Percentiles rank a stretch among this genome's conserved stretches.
These are phyloP conservation scores for Malacoraja senta DNA, from an alignment of 2,797 vertebrate species.

Conservation along the genomic window DNA sequence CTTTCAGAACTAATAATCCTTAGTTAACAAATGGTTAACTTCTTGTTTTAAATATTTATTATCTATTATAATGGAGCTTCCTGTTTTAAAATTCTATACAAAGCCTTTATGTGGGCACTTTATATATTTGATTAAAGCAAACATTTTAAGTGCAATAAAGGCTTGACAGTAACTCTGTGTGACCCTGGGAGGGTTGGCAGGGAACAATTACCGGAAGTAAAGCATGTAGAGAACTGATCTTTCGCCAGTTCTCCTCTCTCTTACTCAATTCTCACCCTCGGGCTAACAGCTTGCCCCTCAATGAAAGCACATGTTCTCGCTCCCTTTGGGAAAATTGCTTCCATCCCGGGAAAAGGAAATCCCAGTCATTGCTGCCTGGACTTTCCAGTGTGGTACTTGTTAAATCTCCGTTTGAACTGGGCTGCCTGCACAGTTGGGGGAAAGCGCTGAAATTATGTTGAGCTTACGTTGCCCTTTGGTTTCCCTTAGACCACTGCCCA, in stretches of 20 bases:
- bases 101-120: not conserved
- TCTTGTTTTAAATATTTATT: slow-evolving; percentile 6
- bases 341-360: not conserved
- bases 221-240: slow-evolving; percentile 42
- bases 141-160: not conserved
- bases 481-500: not conserved
- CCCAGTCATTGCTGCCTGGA: not conserved
- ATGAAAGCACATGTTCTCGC: not conserved
- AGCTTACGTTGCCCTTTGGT: not conserved
- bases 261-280: not conserved
- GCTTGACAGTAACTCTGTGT: slow-evolving; percentile 24
- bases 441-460: not conserved
- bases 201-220: slow-evolving; percentile 59
- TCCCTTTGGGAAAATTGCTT: not conserved
- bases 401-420: not conserved
- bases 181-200: slow-evolving; percentile 42
- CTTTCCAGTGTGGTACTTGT: not conserved
- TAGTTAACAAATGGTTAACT: not conserved
- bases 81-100: not conserved
- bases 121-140: not conserved
- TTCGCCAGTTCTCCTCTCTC: slow-evolving; percentile 45
- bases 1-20: not conserved
- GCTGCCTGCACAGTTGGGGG: not conserved
- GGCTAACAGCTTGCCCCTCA: not conserved
- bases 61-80: not conserved